Evolutionary conservation across 2,888 invertebrate species (phyloP).

Genomic region (Nudaria mundana): DNA sequence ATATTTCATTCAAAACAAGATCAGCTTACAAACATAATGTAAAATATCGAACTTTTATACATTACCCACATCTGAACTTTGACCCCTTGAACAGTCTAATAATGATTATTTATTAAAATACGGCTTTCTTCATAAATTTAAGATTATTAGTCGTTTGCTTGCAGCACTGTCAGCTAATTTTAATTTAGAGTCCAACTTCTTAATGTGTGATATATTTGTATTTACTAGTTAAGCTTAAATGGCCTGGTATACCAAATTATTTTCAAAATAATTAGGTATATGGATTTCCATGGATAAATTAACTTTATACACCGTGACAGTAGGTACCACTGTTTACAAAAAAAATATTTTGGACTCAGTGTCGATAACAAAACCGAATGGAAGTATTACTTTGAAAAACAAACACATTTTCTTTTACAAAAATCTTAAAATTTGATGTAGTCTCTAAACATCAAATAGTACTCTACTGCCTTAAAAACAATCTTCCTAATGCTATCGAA

Average conservation of each 20-base stretch:
- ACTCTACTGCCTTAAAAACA: no score
- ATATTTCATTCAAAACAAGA: slow-evolving; percentile 58
- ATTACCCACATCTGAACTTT: slow-evolving; percentile 45
- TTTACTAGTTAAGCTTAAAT: slow-evolving; percentile 16
- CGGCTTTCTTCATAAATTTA: slow-evolving; percentile 27
- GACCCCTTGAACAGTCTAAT: slow-evolving; percentile 28
- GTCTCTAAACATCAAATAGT: no score
- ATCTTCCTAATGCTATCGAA: no score
- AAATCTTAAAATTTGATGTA: no score
- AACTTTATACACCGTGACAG: no score
- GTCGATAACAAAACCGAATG: no score
- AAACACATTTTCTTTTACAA: no score
- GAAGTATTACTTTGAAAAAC: no score
- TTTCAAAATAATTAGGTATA: slow-evolving; percentile 7
- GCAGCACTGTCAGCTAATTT: slow-evolving; percentile 28
- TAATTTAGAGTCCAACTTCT: slow-evolving; percentile 20
- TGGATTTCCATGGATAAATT: neutral
- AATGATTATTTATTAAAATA: slow-evolving; percentile 29
- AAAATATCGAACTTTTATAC: slow-evolving; percentile 22
- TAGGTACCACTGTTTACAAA: no score
- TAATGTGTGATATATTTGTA: slow-evolving; percentile 17
- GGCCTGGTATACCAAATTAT: slow-evolving; percentile 9
- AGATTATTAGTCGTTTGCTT: slow-evolving; percentile 19
- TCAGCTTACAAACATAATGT: slow-evolving; percentile 31
- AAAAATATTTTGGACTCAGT: no score